Evolutionary conservation across 2,888 invertebrate species (phyloP), one percentile per base, ranked within the genome.

Genomic region (Hirtodrosophila duncani): DNA sequence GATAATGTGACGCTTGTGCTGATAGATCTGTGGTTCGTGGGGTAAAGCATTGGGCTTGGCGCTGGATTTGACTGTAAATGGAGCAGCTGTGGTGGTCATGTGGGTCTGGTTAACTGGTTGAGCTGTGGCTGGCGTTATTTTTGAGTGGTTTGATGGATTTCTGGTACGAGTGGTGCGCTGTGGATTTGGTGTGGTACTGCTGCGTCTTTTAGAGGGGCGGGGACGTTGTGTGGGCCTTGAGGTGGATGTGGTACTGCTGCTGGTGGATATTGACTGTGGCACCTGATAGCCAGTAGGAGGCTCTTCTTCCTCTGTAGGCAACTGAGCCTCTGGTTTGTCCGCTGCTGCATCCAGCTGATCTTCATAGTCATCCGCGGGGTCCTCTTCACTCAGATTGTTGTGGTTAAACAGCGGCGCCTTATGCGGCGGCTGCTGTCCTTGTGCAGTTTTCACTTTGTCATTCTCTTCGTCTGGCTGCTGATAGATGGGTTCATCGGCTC

Each of bases 1-100:
- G 3, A 74, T 64, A 24, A 72, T 67, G 38, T 67, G 80, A 0
- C 72, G 66, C 33, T 78, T 82, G 21, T 67, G 69, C 33, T 67
- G 64, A 36, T 57, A 61, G 37, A 58, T 44, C 29, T 53, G 57
- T 3, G 59, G 60, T 37, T 72, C 63, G 16, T 42, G 44, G 0
- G 66, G 50, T 21, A 49, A 9, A 16, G 14, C 13, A 2, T 26
- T 43, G 13, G n/a, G n/a, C 5, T 42, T 11, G 14, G 17, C 3
- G 39, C 2, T 5, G 27, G n/a, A 7, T 43, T 52, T 2, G 44
- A 2, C 3, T 3, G 33, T 1, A n/a, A n/a, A n/a, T n/a, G n/a
- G 17, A 4, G 5, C 13, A n/a, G 8, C 2, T 9, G 6, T 13
- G 36, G 14, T 37, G 7, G 3, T 14, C 34, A 60, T 23, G 34